Evolutionary conservation across 2,113 vertebrate species (phyloP), one percentile per base, ranked within the genome.

Genomic region (Chloroceryle aenea): DNA sequence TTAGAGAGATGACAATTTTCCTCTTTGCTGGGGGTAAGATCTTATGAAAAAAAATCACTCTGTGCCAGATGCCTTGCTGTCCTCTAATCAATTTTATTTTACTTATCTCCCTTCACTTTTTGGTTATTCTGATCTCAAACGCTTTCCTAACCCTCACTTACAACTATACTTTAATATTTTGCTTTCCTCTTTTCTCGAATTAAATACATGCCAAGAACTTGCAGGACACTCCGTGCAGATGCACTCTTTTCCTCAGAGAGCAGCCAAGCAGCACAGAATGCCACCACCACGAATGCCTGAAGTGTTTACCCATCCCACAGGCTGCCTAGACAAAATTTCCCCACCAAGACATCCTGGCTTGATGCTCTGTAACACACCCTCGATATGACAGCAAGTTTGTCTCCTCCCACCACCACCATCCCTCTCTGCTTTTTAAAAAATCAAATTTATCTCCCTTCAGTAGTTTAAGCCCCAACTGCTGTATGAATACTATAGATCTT

Each of bases 371-470:
- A 81, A 58, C n/a, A 36, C 7, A 47, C 7, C 3, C 14, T 71
- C 21, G 62, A 4, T 14, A 26, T 2, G 4, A 71, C 7, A 38
- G 19, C 7, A 74, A 47, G 38, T 29, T 55, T 74, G 16, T 5
- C 6, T 1, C n/a, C 21, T 2, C 3, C 27, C 16, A 1, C 5
- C 6, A 21, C 2, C 4, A 14, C 23, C 11, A 25, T 6, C 6
- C 23, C 14, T 19, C 43, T 6, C 9, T 27, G 7, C 9, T 21
- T 30, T 52, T 61, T 58, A 14, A 2, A 26, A 36, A 42, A 20
- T 14, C 7, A 11, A 8, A 32, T 21, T 56, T 52, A 8, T 15
- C 15, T 53, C 30, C 16, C 25, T 5, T 43, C 4, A 40, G 3
- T 36, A 55, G n/a, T 77, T 85, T 38, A 30, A 87, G 84, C 9